Evolutionary conservation across 2,797 vertebrate genomes (phyloP), one percentile per base, ranked within the genome.

Genomic region (Melanotaenia boesemani): DNA sequence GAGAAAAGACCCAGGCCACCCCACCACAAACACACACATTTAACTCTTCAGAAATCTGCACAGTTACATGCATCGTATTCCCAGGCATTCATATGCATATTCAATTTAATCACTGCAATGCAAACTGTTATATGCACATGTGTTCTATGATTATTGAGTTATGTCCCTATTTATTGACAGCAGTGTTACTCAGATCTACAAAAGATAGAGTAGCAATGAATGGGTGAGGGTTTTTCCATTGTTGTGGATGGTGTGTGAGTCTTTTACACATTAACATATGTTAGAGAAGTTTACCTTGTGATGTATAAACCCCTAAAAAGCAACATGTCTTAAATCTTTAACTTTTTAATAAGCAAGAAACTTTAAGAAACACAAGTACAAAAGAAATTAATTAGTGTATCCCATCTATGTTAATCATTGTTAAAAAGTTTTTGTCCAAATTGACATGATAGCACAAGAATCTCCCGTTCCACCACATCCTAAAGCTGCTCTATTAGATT

Each of bases 31-130:
- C 39, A 41, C 39, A 48, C 46, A 50, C 20, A 50, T 66, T 76
- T 67, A 5, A 70, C 71, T 70, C 72, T 72, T 57, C 32, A 74
- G 67, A 55, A 54, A 9, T 26, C 20, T 26, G 52, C 24, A 8
- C 8, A 15, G 55, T 79, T 76, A 66, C 70, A 82, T 60, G 58
- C 73, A 70, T 74, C 58, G 64, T 56, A 76, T 37, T 80, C 22
- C 8, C 34, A 67, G 7, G 7, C 50, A 50, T 54, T 11, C 20
- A 50, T 50, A 22, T 50, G 36, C 54, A 44, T 10, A 16, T 34
- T 66, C 22, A 39, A 50, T 10, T 12, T 39, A 37, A 63, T 67
- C 63, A 32, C 13, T 34, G 30, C 16, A 63, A 1, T 36, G 32
- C 70, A 52, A 30, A n/a, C 9, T 52, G 3, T 54, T 34, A 13